Evolutionary conservation across 2,113 vertebrate species (phyloP), one percentile per base, ranked within the genome.

Genomic region (Tympanuchus pallidicinctus): DNA sequence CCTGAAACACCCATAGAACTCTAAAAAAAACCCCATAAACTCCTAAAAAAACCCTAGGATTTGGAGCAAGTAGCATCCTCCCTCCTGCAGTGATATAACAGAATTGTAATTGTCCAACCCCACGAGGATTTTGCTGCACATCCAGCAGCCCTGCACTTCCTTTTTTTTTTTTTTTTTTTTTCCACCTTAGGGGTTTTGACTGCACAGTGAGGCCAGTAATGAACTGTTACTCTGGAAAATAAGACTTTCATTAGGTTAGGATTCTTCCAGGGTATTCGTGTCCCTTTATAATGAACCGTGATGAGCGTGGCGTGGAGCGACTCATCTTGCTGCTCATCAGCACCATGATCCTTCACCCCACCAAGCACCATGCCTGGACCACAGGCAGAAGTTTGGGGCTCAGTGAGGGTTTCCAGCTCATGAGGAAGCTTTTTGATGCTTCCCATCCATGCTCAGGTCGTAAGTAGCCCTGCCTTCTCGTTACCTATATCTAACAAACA

Each of bases 221-320:
- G 92, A 97, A 97, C 96, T 95, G 95, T 67, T 91, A 90, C 89
- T 96, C 88, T 54, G 81, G 93, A 67, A 97, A 96, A 96, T 94
- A 64, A 96, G 95, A 20, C 92, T 96, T 97, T 97, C 91, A 96
- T 97, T 96, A 96, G 96, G 94, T 95, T 96, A 94, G 95, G 96
- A 87, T 95, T 93, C 89, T 94, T 93, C 86, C 74, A 67, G 95
- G 91, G 87, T 86, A 48, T 85, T 72, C 89, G 54, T 27, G 63
- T 84, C 59, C 57, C 85, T 71, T 71, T 72, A 84, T 96, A 96
- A 97, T 92, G 91, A 97, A 88, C 86, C 94, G 9, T 70, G 88
- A 81, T 92, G 88, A 57, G 82, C 3, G 3, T 30, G 63, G 52
- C 82, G 77, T 65, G 2, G 57, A 43, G 81, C 30, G 0, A 88